Evolutionary conservation across 1,140 invertebrate species (phyloP), one percentile per base, ranked within the genome.

Genomic region (Trigoniulus corallinus): DNA sequence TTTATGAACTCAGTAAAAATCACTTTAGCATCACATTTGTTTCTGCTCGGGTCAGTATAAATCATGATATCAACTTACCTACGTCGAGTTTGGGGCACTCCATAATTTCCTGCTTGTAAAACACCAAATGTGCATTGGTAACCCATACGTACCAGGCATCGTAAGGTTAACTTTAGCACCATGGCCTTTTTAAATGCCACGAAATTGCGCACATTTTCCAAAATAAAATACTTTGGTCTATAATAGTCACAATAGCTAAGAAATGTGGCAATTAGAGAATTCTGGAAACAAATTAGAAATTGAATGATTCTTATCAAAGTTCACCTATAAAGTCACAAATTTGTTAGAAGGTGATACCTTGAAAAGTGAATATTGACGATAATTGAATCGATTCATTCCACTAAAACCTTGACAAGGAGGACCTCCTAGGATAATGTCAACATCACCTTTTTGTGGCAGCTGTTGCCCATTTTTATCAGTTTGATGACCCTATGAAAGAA

Each of bases 371-470:
- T 88, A 89, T 57, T 88, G 80, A n/a, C 84, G 66, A 0, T 77
- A 80, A 66, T 85, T 89, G 62, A 91, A 91, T 20, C 85, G 70
- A 67, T 91, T 91, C 84, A 91, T 88, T 23, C 82, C 83, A 54
- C 81, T 86, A 64, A 89, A 92, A 0, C 87, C 87, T 68, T 92
- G 88, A 63, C 87, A 92, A 1, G 87, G 87, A n/a, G 87, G 87
- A 3, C 87, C 86, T 34, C 86, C 88, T 62, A 84, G 85, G 2
- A 92, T 61, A 37, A 91, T 61, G 57, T 91, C 84, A 1, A 92
- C 84, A 52, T 88, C 82, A 3, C 84, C 83, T 61, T 77, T 81
- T 59, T 74, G 64, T 1, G 88, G 87, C 34, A 89, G 66, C 12
- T 64, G 68, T 61, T 83, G 75, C 2, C 77, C 77, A 41, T 69